A percentile compares a stretch with the other conserved stretches of the same genome.
Evolutionary conservation across 2,113 vertebrate species (phyloP).

Genomic region (Mus pahari): DNA sequence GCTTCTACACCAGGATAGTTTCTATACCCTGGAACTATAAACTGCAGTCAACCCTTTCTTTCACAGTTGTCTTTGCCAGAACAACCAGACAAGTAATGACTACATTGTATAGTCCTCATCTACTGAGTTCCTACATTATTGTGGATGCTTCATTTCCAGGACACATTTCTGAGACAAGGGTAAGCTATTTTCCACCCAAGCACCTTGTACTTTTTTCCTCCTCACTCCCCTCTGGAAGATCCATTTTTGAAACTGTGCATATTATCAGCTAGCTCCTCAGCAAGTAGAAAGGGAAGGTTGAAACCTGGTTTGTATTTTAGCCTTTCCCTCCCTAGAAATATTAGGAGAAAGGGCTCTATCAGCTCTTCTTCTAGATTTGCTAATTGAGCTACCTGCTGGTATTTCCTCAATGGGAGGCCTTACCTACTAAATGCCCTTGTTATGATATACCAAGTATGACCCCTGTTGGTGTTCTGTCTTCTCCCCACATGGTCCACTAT

Average conservation of each 20-base stretch:
- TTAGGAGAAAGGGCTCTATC: neutral
- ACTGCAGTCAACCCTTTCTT: neutral
- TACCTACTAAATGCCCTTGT: neutral
- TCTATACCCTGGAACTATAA: neutral
- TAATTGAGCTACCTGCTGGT: neutral
- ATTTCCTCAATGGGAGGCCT: neutral
- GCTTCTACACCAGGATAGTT: neutral
- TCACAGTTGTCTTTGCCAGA: neutral
- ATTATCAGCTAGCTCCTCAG: neutral
- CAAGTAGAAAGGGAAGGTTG: neutral
- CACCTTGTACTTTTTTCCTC: neutral
- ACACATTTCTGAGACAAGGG: neutral
- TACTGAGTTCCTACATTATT: neutral
- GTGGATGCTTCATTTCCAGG: neutral
- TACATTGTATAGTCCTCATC: neutral
- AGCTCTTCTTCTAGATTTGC: neutral
- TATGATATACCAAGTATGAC: neutral
- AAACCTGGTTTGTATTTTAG: neutral
- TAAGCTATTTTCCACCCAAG: neutral
- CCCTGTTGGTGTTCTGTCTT: too few relatives aligned
- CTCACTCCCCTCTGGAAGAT: neutral
- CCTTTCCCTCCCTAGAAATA: neutral
- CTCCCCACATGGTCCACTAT: too few relatives aligned
- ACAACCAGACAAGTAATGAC: neutral
- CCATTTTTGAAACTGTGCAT: neutral